phyloP scores from a whole-genome alignment of 1,140 invertebrate genomes.

The Pogonomyrmex californicus region DNA sequence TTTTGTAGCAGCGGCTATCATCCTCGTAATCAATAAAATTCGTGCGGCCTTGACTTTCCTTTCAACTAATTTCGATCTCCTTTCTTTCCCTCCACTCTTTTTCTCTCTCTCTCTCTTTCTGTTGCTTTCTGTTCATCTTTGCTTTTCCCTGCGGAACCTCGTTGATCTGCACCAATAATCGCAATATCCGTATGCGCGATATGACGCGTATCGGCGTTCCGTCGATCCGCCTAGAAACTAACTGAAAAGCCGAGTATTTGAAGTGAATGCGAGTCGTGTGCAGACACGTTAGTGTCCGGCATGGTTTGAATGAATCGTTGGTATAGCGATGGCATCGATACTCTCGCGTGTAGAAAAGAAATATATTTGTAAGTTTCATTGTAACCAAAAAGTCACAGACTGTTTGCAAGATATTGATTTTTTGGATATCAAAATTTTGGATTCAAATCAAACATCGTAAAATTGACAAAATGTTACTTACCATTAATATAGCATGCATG shows the following conservation, averaged over 20 bases:
- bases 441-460: background rate
- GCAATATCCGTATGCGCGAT: slow-evolving; percentile 62
- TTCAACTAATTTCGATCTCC: slow-evolving; percentile 54
- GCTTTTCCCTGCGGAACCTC: slow-evolving; percentile 29
- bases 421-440: background rate
- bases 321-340: slow-evolving; percentile 11
- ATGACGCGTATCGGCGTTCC: slow-evolving; percentile 50
- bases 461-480: slow-evolving; percentile 3
- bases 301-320: slow-evolving; percentile 54
- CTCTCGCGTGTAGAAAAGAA: background rate
- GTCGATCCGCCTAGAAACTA: slow-evolving; percentile 62
- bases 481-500: background rate
- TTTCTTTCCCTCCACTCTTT: slow-evolving; percentile 10
- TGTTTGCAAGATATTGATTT: background rate
- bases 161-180: slow-evolving; percentile 74
- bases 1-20: slow-evolving; percentile 48
- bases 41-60: slow-evolving; percentile 65
- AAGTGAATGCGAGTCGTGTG: slow-evolving; percentile 51
- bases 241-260: background rate
- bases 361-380: background rate
- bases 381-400: background rate
- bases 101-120: slow-evolving; percentile 9
- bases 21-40: slow-evolving; percentile 50
- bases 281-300: slow-evolving; percentile 14
- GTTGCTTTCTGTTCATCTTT: slow-evolving; percentile 22